phyloP scores from a whole-genome alignment of 2,888 invertebrate genomes.

The Dorcus hopei region DNA sequence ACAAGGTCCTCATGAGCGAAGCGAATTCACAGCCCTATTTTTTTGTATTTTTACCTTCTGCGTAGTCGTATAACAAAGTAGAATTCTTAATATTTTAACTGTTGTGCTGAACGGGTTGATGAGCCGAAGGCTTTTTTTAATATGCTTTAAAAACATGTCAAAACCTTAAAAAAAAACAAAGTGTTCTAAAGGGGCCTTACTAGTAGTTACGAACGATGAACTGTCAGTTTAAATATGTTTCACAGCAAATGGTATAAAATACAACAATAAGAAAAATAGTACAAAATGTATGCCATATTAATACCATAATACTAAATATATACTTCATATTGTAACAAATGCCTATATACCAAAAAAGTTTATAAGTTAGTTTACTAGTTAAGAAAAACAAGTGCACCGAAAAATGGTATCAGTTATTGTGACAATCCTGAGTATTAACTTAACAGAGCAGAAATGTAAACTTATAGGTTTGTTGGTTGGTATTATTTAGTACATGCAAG shows the following conservation, averaged over 20 bases:
- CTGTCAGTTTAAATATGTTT: background rate
- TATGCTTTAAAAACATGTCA: no score
- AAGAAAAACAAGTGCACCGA: background rate
- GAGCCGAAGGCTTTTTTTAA: no score
- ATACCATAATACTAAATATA: conserved; percentile 10
- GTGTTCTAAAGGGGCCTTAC: no score
- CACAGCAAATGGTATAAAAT: conserved; percentile 11
- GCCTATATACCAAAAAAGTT: conserved; percentile 1
- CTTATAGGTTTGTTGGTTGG: background rate
- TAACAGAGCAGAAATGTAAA: background rate
- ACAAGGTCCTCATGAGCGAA: no score
- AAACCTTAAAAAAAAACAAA: no score
- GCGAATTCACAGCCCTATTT: no score
- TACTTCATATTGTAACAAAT: conserved; percentile 3
- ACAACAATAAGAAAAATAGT: conserved; percentile 33
- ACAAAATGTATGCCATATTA: conserved; percentile 32
- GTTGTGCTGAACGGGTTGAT: no score
- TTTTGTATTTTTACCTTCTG: no score
- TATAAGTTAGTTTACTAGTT: conserved; percentile 1
- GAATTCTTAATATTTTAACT: no score
- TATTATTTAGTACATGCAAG: background rate
- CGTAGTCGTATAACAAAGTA: no score
- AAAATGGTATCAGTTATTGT: background rate
- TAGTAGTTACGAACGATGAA: no score
- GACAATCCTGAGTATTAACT: background rate